Evolutionary conservation across 2,797 vertebrate genomes (phyloP), one percentile per base, ranked within the genome.

Genomic region (Phoxinus dragarum): DNA sequence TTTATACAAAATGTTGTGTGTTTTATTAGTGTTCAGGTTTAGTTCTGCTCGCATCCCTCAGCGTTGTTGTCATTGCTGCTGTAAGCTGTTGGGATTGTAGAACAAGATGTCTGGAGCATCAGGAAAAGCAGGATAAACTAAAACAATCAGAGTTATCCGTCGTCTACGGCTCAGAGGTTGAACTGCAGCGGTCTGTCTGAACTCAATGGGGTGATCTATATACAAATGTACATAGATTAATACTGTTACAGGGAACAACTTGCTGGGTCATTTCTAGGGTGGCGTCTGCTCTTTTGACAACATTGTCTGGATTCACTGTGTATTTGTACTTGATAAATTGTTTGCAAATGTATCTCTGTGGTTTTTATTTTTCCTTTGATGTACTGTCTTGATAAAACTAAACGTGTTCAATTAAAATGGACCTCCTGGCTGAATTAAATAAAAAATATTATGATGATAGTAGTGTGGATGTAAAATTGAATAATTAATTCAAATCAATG

Each of bases 1-100:
- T 64, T 31, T 31, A 6, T 64, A 31, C 31, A 3, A 6, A 11
- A 34, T 66, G 34, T 16, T 80, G 9, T 49, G 21, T 44, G 17
- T 78, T 76, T 61, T 42, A 40, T 42, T 42, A 79, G 77, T 66
- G 66, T 79, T 79, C 40, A 6, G 40, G 40, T 11, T 44, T 66
- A 31, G 59, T 31, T n/a, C n/a, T 79, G 8, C 38, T 79, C 77
- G 3, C 61, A 12, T 42, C 34, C 17, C 16, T 80, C 0, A 40
- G 14, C 1, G 3, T n/a, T 44, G n/a, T 47, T 47, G 4, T 80
- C 40, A 64, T 66, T 16, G n/a, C 59, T 47, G 59, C 40, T 36
- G 77, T 67, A 12, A 31, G 4, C 42, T 49, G 17, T 21, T 66
- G 40, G 42, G 77, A 67, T 47, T 47, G 27, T 47, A 44, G 42